Conservation (phyloP, 2,888 invertebrate species). For the Troides aeacus region DNA sequence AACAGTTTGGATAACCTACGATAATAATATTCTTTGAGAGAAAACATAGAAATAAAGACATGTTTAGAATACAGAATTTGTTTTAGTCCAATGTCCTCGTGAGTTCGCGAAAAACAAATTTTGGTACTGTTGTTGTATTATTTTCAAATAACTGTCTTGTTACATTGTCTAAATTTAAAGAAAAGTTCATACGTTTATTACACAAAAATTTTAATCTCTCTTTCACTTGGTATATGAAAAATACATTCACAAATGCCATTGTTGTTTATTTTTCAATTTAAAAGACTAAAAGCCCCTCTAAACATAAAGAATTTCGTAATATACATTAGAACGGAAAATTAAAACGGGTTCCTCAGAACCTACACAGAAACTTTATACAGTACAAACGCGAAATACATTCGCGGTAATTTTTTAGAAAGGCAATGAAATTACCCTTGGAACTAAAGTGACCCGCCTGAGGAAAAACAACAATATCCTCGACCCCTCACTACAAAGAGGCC, state of each 20-base stretch:
- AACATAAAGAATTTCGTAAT: conserved; percentile 12
- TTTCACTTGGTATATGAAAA: background rate
- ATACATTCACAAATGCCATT: background rate
- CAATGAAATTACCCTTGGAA: conserved; percentile 73
- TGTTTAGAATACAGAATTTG: too few relatives aligned
- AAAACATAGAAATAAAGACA: too few relatives aligned
- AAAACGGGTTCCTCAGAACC: conserved; percentile 22
- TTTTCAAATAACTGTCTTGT: too few relatives aligned
- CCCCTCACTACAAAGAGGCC: conserved; percentile 73
- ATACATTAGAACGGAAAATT: conserved; percentile 27
- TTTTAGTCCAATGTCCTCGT: too few relatives aligned
- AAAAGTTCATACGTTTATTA: too few relatives aligned
- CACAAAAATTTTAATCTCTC: too few relatives aligned
- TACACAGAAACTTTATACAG: conserved; percentile 50
- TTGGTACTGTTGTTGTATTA: too few relatives aligned
- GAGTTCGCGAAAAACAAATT: too few relatives aligned
- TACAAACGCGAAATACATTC: conserved; percentile 60
- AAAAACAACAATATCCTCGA: conserved; percentile 73
- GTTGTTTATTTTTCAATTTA: conserved; percentile 2
- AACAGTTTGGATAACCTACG: conserved; percentile 11
- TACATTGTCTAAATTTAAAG: too few relatives aligned
- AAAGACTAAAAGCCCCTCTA: background rate
- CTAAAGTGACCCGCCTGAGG: conserved; percentile 73
- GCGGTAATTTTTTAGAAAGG: conserved; percentile 62
- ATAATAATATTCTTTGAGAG: background rate